phyloP scores from a whole-genome alignment of 2,888 invertebrate genomes.

The Galerucella nymphaeae region DNA sequence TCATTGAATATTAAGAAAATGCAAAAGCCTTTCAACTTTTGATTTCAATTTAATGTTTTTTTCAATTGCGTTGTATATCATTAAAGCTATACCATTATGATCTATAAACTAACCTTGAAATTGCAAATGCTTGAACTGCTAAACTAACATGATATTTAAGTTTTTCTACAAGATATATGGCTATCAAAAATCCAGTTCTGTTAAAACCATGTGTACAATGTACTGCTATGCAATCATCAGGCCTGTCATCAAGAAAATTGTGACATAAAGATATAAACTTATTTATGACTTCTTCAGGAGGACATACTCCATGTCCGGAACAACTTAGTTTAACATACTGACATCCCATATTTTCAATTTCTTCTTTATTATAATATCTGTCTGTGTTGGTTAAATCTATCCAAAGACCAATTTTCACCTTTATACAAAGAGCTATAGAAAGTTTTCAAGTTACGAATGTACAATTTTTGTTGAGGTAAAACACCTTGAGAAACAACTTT shows the following conservation, averaged over 20 bases:
- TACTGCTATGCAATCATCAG: constrained; percentile 82
- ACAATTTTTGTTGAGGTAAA: no score
- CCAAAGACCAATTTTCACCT: constrained; percentile 82
- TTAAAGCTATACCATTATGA: not conserved
- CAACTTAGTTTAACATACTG: constrained; percentile 91
- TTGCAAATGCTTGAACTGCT: constrained; percentile 81
- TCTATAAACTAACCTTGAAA: constrained; percentile 67
- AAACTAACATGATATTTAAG: constrained; percentile 86
- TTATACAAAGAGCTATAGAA: not conserved
- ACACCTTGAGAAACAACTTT: no score
- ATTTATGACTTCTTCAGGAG: constrained; percentile 83
- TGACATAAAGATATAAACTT: constrained; percentile 86
- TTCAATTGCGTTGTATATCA: no score
- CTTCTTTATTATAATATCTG: constrained; percentile 87
- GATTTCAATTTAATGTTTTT: no score
- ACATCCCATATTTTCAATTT: constrained; percentile 80
- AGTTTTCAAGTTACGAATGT: not conserved
- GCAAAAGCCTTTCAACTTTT: no score
- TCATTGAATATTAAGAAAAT: no score
- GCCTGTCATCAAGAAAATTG: constrained; percentile 81
- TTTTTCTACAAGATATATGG: constrained; percentile 88
- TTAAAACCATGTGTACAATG: constrained; percentile 99
- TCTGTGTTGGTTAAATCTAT: constrained; percentile 96
- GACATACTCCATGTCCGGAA: constrained; percentile 92
- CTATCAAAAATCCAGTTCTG: constrained; percentile 94